These are phyloP conservation scores for Chelonoidis abingdonii DNA, from an alignment of 2,113 vertebrate genomes.

Conservation along the genomic window DNA sequence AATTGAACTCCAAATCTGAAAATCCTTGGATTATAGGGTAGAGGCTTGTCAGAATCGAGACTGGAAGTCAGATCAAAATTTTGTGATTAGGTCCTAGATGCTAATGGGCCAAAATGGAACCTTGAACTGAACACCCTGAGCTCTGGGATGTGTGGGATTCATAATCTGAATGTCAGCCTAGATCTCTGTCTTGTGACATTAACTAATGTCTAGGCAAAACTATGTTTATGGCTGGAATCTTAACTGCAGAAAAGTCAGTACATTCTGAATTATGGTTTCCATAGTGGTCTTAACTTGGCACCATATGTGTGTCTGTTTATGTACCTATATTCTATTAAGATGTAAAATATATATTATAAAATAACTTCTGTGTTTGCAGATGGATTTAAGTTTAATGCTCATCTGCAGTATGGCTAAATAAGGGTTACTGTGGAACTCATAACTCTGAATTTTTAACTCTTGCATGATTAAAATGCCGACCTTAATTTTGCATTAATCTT, in stretches of 20 bases:
- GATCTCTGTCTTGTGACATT: background rate
- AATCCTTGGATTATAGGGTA: background rate
- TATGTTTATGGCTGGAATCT: slow-evolving; percentile 3
- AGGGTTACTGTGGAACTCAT: slow-evolving; percentile 47
- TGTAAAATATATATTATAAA: slow-evolving; percentile 30
- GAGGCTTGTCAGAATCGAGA: background rate
- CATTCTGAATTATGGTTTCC: slow-evolving; percentile 39
- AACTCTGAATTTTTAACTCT: slow-evolving; percentile 49
- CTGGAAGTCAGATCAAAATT: background rate
- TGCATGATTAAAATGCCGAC: slow-evolving; percentile 59
- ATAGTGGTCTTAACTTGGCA: background rate
- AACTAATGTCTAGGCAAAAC: background rate
- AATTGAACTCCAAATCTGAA: slow-evolving; percentile 51
- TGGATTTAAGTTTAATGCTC: slow-evolving; percentile 66
- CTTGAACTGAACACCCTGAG: background rate
- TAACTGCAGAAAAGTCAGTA: slow-evolving; percentile 26
- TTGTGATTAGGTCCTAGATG: background rate
- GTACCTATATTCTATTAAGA: background rate
- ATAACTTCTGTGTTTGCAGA: slow-evolving; percentile 22
- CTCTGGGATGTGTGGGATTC: background rate
- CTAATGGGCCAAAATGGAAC: background rate
- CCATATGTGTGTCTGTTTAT: background rate
- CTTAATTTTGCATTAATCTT: slow-evolving; percentile 57
- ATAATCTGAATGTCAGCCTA: background rate
- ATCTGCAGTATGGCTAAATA: slow-evolving; percentile 41